These are phyloP conservation scores for Ochropacha duplaris DNA, from an alignment of 2,888 invertebrate species.

Conservation along the genomic window DNA sequence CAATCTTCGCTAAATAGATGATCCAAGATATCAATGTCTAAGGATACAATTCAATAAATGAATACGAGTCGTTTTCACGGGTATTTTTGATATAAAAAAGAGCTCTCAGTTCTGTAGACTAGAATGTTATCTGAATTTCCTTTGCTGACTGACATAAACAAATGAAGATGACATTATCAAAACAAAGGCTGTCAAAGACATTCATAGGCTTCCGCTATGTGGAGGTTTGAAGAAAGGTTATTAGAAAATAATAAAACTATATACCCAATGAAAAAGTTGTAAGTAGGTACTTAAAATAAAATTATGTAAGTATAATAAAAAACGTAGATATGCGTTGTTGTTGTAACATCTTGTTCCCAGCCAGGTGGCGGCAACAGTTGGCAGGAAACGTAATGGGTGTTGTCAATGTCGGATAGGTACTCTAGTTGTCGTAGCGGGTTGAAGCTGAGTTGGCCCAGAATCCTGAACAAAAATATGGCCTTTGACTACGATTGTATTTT, in stretches of 20 bases:
- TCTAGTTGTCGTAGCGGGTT: slow-evolving; percentile 71
- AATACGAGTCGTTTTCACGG: not conserved
- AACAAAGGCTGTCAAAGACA: not conserved
- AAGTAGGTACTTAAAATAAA: too few species aligned
- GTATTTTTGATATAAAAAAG: not conserved
- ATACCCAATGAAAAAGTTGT: too few species aligned
- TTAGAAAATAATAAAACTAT: not conserved
- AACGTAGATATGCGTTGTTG: slow-evolving; percentile 21
- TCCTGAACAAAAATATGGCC: slow-evolving; percentile 53
- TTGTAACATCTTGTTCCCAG: slow-evolving; percentile 46
- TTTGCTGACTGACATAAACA: not conserved
- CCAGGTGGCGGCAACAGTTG: slow-evolving; percentile 38
- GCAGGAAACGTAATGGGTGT: slow-evolving; percentile 42
- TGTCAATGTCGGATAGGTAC: slow-evolving; percentile 28
- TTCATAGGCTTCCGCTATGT: not conserved
- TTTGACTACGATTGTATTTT: too few species aligned
- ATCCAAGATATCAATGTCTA: too few species aligned
- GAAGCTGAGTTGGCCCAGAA: slow-evolving; percentile 65
- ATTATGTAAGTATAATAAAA: not conserved
- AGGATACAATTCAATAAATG: not conserved
- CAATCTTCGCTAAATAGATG: too few species aligned
- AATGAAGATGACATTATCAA: not conserved
- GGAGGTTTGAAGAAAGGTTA: not conserved
- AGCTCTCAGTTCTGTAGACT: not conserved
- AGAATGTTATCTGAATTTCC: not conserved